Conservation (phyloP, 2,113 vertebrate genomes). For the Ammodytes marinus region DNA sequence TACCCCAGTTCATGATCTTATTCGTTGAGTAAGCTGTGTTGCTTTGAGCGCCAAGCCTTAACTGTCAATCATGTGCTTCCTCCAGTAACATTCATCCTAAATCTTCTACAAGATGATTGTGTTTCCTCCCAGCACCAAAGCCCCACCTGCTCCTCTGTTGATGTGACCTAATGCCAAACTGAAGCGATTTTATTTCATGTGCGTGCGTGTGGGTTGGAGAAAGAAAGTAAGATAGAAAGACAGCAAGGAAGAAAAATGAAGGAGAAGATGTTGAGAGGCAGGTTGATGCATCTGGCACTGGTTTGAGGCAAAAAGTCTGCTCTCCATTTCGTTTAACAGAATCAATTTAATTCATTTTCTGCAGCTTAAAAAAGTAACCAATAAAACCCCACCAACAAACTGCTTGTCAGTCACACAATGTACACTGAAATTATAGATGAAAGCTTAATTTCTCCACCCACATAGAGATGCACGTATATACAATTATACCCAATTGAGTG, state of each 20-base stretch:
- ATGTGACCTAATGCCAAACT: conserved; percentile 63
- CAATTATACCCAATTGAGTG: conserved; percentile 46
- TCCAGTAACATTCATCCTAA: conserved; percentile 46
- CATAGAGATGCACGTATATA: conserved; percentile 35
- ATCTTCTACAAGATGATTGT: conserved; percentile 68
- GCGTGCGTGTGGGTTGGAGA: conserved; percentile 23
- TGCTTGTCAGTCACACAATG: conserved; percentile 29
- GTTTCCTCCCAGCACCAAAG: conserved; percentile 48
- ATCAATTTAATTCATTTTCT: conserved; percentile 41
- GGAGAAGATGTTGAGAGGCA: conserved; percentile 1
- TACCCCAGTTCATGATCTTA: conserved; percentile 52
- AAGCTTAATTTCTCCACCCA: conserved; percentile 42
- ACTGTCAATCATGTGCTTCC: conserved; percentile 68
- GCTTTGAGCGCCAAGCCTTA: conserved; percentile 60
- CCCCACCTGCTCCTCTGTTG: conserved; percentile 47
- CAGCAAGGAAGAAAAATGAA: not conserved
- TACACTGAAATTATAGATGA: conserved; percentile 54
- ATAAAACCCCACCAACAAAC: conserved; percentile 19
- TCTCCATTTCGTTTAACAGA: conserved; percentile 47
- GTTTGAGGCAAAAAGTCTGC: conserved; percentile 35
- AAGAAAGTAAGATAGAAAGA: conserved; percentile 26
- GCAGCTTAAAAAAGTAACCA: conserved; percentile 25
- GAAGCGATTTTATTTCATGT: conserved; percentile 58
- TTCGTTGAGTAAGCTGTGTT: conserved; percentile 53
- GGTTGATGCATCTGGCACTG: conserved; percentile 31